Conservation (phyloP, 2,797 vertebrate species). For the Takifugu ocellatus region DNA sequence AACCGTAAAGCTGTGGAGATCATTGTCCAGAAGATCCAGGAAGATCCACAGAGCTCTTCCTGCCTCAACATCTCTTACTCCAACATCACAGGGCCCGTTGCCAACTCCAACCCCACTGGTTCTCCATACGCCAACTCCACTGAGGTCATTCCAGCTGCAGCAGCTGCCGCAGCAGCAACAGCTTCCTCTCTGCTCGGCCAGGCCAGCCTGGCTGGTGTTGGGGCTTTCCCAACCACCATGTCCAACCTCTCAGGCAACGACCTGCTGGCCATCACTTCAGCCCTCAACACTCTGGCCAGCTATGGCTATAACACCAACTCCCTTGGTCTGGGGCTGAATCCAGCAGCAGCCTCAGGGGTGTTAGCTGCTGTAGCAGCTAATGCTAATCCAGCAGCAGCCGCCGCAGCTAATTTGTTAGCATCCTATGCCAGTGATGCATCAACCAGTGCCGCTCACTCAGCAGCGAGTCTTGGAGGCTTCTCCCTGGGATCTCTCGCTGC, state of each 20-base stretch:
- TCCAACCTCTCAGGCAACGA: slow-evolving; percentile 90
- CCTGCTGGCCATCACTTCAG: slow-evolving; percentile 90
- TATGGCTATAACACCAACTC: slow-evolving; percentile 96
- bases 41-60: slow-evolving; percentile 92
- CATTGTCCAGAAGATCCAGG: slow-evolving; percentile 94
- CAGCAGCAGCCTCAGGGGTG: slow-evolving; percentile 85
- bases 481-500: slow-evolving; percentile 86
- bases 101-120: slow-evolving; percentile 94
- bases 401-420: slow-evolving; percentile 87
- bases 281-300: slow-evolving; percentile 92
- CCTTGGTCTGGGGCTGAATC: slow-evolving; percentile 88
- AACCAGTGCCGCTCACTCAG: slow-evolving; percentile 74
- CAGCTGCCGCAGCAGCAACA: slow-evolving; percentile 79
- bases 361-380: slow-evolving; percentile 87
- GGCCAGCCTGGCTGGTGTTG: slow-evolving; percentile 82
- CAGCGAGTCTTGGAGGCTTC: slow-evolving; percentile 80
- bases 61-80: slow-evolving; percentile 95
- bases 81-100: slow-evolving; percentile 91
- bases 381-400: slow-evolving; percentile 87
- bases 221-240: slow-evolving; percentile 85
- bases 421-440: slow-evolving; percentile 88
- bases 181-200: slow-evolving; percentile 88
- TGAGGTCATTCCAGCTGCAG: slow-evolving; percentile 84
- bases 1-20: slow-evolving; percentile 90
- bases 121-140: slow-evolving; percentile 91